Conservation (phyloP, 1,140 invertebrate genomes). For the Dinoponera quadriceps region DNA sequence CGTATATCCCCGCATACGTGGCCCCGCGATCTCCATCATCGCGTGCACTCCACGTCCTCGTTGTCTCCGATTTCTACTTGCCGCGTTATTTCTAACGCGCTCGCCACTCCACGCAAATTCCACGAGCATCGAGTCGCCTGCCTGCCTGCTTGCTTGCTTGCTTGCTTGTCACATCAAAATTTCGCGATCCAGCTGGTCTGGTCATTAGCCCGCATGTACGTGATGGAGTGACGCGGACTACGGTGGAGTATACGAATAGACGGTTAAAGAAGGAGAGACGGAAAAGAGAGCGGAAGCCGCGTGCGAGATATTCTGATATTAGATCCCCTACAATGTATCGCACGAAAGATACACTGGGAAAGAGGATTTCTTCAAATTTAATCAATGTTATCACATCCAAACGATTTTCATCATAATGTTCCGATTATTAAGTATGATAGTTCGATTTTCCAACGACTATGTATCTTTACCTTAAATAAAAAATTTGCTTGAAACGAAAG, state of each 20-base stretch:
- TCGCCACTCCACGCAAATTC: conserved; percentile 9
- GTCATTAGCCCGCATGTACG: conserved; percentile 23
- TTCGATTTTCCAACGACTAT: no score
- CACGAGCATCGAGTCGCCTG: not conserved
- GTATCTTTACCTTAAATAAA: no score
- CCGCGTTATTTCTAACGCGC: not conserved
- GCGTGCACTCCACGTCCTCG: not conserved
- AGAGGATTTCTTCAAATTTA: no score
- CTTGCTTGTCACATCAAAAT: conserved; percentile 21
- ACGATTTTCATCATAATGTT: no score
- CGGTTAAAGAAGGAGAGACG: not conserved
- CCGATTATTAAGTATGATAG: no score
- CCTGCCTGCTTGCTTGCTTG: not conserved
- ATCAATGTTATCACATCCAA: no score
- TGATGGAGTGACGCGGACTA: not conserved
- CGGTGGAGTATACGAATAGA: not conserved
- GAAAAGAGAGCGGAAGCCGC: not conserved
- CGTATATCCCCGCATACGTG: not conserved
- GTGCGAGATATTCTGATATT: not conserved
- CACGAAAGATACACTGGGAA: no score
- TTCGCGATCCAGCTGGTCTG: conserved; percentile 27
- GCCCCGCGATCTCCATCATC: not conserved
- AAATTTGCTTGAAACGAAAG: no score
- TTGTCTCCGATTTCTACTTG: conserved; percentile 38
- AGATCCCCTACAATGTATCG: conserved; percentile 1